These are phyloP conservation scores for Morpho helenor DNA, from an alignment of 2,888 invertebrate genomes.

Conservation along the genomic window DNA sequence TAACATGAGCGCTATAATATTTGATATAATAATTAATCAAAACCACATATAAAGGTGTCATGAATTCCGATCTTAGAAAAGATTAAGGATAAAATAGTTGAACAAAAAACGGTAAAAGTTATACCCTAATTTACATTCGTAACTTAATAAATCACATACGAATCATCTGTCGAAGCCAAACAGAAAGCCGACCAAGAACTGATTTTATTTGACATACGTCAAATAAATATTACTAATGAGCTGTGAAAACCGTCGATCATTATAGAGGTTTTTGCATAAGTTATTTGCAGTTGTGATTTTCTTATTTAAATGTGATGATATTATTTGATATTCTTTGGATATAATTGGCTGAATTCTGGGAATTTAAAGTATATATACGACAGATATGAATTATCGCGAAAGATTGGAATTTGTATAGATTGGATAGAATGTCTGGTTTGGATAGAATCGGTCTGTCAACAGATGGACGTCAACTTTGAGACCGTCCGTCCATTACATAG, in stretches of 20 bases:
- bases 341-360: too few relatives aligned
- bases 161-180: slow-evolving; percentile 5
- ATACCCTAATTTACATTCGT: slow-evolving; percentile 8
- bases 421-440: too few relatives aligned
- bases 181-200: neutral
- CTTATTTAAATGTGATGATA: too few relatives aligned
- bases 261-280: neutral
- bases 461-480: too few relatives aligned
- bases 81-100: slow-evolving; percentile 6
- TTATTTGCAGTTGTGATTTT: too few relatives aligned
- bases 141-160: slow-evolving; percentile 4
- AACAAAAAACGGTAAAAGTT: slow-evolving; percentile 10
- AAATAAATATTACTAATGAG: neutral
- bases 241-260: neutral
- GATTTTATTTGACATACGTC: neutral
- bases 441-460: too few relatives aligned
- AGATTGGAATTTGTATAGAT: too few relatives aligned
- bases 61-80: neutral
- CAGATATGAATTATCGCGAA: too few relatives aligned
- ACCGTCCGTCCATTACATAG: too few relatives aligned
- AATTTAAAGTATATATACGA: too few relatives aligned
- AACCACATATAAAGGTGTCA: slow-evolving; percentile 5
- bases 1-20: neutral
- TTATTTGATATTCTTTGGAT: too few relatives aligned
- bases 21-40: slow-evolving; percentile 13